Percentiles rank a stretch among this genome's conserved stretches.
These are phyloP conservation scores for Oreochromis grahami DNA, from an alignment of 2,797 vertebrate species.

Conservation along the genomic window DNA sequence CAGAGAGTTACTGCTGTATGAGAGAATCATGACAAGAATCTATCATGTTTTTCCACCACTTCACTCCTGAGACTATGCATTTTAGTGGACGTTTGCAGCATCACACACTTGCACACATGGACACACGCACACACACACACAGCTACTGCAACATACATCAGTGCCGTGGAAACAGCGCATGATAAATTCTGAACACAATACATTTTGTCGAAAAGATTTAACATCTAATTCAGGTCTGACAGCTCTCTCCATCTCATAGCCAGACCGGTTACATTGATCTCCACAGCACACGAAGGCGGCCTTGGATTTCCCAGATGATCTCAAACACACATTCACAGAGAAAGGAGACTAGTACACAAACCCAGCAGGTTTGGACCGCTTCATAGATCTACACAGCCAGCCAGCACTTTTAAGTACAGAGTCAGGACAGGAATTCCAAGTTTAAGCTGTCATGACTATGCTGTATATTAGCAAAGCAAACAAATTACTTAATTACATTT, in stretches of 20 bases:
- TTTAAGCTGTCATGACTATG: background rate
- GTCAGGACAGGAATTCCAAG: background rate
- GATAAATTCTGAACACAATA: slow-evolving; percentile 94
- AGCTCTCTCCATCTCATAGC: slow-evolving; percentile 86
- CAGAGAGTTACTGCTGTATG: slow-evolving; percentile 8
- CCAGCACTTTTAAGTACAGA: background rate
- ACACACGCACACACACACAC: slow-evolving; percentile 15
- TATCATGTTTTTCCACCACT: slow-evolving; percentile 73
- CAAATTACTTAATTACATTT: background rate
- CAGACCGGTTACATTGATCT: slow-evolving; percentile 84
- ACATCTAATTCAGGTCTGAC: slow-evolving; percentile 96
- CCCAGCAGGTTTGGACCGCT: background rate
- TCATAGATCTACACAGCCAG: background rate
- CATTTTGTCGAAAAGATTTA: slow-evolving; percentile 95
- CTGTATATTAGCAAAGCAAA: background rate
- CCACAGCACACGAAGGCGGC: slow-evolving; percentile 70
- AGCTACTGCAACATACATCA: slow-evolving; percentile 82
- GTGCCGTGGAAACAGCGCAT: slow-evolving; percentile 86
- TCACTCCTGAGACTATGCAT: slow-evolving; percentile 87
- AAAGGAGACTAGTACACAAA: background rate
- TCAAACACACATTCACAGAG: background rate
- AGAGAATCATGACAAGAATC: slow-evolving; percentile 56
- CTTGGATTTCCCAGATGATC: slow-evolving; percentile 79
- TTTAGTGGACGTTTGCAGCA: slow-evolving; percentile 78
- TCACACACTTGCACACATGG: slow-evolving; percentile 34